Evolutionary conservation across 23 tunicate genomes (phyloP).

Genomic region (Halocynthia roretzi): DNA sequence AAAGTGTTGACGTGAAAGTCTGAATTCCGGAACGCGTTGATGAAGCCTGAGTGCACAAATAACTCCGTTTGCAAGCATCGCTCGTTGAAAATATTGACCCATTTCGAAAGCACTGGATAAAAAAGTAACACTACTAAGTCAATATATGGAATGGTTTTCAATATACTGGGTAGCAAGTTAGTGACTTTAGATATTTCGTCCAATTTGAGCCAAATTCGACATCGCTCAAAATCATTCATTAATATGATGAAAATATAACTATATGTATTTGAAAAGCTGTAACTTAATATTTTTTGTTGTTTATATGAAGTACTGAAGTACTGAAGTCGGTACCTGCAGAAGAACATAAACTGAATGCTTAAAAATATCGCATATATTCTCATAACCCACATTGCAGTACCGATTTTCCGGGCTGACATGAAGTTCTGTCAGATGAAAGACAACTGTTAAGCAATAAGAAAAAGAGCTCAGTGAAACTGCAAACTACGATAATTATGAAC

Average conservation of each 20-base stretch:
- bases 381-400: conserved; percentile 79
- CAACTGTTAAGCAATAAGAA: background rate
- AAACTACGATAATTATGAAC: background rate
- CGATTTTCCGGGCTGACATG: conserved; percentile 67
- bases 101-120: conserved; percentile 67
- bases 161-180: too few species aligned
- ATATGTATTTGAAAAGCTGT: too few species aligned
- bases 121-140: background rate
- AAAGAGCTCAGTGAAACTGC: background rate
- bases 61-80: conserved; percentile 77
- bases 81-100: conserved; percentile 74
- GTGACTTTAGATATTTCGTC: too few species aligned
- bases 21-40: conserved; percentile 75
- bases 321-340: conserved; percentile 48
- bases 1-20: conserved; percentile 50
- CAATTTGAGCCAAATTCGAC: too few species aligned
- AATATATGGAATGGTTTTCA: too few species aligned
- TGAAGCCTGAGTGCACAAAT: conserved; percentile 84
- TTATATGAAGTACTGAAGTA: too few species aligned
- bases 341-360: conserved; percentile 74
- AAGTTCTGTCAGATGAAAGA: conserved; percentile 35
- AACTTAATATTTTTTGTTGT: too few species aligned
- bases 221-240: too few species aligned
- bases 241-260: too few species aligned
- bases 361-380: conserved; percentile 53